Conservation (phyloP, 1,140 invertebrate species). For the Saxidomus purpurata region DNA sequence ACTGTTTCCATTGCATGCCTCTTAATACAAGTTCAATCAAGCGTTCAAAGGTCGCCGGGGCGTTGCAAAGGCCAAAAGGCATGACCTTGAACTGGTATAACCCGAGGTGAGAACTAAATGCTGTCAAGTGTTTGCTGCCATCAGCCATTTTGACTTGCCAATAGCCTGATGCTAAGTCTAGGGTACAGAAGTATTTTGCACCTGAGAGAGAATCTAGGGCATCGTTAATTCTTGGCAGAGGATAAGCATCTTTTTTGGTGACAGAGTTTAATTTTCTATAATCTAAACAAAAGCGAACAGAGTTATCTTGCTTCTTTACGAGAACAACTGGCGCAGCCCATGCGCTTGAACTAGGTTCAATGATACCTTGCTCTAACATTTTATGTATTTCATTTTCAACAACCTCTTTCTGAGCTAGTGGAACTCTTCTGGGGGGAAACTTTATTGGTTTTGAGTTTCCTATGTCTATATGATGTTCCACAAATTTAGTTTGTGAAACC, state of each 20-base stretch:
- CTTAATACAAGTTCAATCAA: slow-evolving; percentile 72
- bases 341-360: too few species aligned
- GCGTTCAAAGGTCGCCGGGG: slow-evolving; percentile 74
- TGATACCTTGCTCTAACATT: slow-evolving; percentile 59
- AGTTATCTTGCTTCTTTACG: not conserved
- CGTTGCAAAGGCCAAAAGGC: slow-evolving; percentile 75
- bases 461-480: slow-evolving; percentile 57
- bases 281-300: not conserved
- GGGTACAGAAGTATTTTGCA: slow-evolving; percentile 37
- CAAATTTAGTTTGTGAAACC: not conserved
- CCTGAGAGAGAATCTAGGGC: slow-evolving; percentile 38
- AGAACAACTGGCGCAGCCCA: slow-evolving; percentile 75
- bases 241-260: too few species aligned
- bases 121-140: slow-evolving; percentile 81
- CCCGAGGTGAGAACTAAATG: slow-evolving; percentile 60
- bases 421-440: slow-evolving; percentile 32
- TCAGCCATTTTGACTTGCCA: slow-evolving; percentile 31
- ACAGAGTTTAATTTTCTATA: not conserved
- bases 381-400: slow-evolving; percentile 57
- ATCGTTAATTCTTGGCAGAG: not conserved
- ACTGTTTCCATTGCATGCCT: not conserved
- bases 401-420: slow-evolving; percentile 3
- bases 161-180: slow-evolving; percentile 53
- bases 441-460: slow-evolving; percentile 51
- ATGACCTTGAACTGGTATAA: slow-evolving; percentile 78